Evolutionary conservation across 2,113 vertebrate species (phyloP).

Genomic region (Mesoclemmys tuberculata): DNA sequence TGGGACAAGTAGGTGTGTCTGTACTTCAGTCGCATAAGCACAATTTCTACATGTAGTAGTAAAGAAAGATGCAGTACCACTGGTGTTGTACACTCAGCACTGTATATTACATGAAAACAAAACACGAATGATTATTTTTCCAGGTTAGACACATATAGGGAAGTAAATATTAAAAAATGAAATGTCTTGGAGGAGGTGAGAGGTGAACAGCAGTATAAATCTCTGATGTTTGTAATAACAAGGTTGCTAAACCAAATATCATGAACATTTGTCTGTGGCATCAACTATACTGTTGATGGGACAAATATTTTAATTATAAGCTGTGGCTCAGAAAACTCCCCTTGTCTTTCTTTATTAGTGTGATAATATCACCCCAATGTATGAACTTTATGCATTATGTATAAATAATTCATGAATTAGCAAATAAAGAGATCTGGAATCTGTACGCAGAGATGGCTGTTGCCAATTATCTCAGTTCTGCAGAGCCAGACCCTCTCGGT

Average conservation of each 20-base stretch:
- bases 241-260: constrained; percentile 59
- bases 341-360: constrained; percentile 70
- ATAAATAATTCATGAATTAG: constrained; percentile 77
- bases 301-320: constrained; percentile 69
- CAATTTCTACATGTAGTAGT: constrained; percentile 27
- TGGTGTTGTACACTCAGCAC: accelerated
- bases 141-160: constrained; percentile 30
- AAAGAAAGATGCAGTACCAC: constrained; percentile 12
- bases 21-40: background rate
- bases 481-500: constrained; percentile 61
- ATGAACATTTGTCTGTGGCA: background rate
- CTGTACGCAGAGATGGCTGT: constrained; percentile 62
- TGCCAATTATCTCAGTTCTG: constrained; percentile 75
- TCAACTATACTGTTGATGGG: constrained; percentile 1
- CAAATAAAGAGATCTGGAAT: constrained; percentile 82
- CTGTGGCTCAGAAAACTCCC: background rate
- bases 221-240: constrained; percentile 59
- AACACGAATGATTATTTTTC: constrained; percentile 54
- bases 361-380: constrained; percentile 71
- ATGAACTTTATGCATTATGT: constrained; percentile 27
- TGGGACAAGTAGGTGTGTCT: constrained; percentile 29
- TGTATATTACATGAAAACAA: background rate
- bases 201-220: constrained; percentile 16
- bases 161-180: constrained; percentile 57
- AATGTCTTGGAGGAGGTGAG: constrained; percentile 42